phyloP scores from a whole-genome alignment of 2,797 vertebrate genomes.

The Chelonia mydas region DNA sequence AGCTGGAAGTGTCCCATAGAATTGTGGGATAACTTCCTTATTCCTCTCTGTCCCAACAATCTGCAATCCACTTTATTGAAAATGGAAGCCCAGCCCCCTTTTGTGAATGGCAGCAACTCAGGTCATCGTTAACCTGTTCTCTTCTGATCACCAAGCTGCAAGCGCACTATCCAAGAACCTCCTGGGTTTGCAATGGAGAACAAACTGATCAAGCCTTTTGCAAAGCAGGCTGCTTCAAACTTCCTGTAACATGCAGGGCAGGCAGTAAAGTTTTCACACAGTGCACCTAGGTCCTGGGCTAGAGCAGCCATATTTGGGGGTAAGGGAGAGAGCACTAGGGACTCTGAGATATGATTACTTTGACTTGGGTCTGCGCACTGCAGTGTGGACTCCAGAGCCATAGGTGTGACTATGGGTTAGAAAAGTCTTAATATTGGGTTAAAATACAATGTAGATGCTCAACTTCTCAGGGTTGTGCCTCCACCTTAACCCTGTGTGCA shows the following conservation, averaged over 20 bases:
- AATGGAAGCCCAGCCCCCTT: background rate
- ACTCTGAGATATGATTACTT: background rate
- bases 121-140: background rate
- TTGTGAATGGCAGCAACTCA: background rate
- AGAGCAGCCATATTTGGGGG: background rate
- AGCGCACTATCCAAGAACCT: background rate
- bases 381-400: background rate
- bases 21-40: background rate
- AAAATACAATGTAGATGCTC: background rate
- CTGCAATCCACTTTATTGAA: background rate
- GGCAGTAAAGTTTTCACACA: background rate
- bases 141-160: background rate
- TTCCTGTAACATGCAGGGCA: background rate
- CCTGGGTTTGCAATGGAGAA: background rate
- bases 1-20: background rate
- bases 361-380: background rate
- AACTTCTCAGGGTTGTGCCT: background rate
- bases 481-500: too few species aligned
- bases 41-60: background rate
- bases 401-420: background rate
- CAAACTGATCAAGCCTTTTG: background rate
- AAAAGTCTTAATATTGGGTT: background rate
- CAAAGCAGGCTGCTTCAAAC: background rate
- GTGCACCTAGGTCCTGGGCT: background rate
- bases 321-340: background rate